These are phyloP conservation scores for Cichladusa arquata DNA, from an alignment of 2,113 vertebrate species.

Conservation along the genomic window DNA sequence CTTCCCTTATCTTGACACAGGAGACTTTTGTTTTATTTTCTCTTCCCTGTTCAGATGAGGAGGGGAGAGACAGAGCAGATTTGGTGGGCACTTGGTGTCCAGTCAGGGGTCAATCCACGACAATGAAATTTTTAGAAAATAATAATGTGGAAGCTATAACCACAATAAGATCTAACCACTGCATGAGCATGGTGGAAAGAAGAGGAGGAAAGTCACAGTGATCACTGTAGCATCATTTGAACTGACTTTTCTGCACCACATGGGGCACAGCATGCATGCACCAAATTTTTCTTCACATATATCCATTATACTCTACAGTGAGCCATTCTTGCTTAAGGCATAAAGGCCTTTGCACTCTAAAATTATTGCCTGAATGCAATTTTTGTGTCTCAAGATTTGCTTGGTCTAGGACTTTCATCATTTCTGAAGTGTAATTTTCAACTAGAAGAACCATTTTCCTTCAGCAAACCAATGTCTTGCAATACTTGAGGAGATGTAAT, in stretches of 20 bases:
- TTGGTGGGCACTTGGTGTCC: fast-evolving
- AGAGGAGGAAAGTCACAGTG: not conserved
- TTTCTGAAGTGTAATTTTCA: not conserved
- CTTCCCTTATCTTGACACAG: not conserved
- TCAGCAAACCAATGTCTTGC: not conserved
- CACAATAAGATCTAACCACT: not conserved
- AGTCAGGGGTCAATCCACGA: not conserved
- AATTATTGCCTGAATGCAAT: not conserved
- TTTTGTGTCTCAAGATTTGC: not conserved
- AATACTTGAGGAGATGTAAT: not conserved
- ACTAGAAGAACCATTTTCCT: not conserved
- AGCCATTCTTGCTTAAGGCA: not conserved
- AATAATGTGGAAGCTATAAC: not conserved
- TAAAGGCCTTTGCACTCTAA: not conserved
- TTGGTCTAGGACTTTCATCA: not conserved
- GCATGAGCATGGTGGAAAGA: not conserved
- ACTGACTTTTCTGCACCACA: not conserved
- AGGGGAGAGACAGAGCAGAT: not conserved
- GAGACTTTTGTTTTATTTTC: not conserved
- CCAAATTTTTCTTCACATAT: not conserved
- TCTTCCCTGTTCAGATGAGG: not conserved
- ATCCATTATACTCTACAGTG: not conserved
- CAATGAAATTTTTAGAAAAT: not conserved
- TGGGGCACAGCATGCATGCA: not conserved
- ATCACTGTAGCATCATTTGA: not conserved